These are phyloP conservation scores for Acronicta aceris DNA, from an alignment of 2,888 invertebrate genomes.

Conservation along the genomic window DNA sequence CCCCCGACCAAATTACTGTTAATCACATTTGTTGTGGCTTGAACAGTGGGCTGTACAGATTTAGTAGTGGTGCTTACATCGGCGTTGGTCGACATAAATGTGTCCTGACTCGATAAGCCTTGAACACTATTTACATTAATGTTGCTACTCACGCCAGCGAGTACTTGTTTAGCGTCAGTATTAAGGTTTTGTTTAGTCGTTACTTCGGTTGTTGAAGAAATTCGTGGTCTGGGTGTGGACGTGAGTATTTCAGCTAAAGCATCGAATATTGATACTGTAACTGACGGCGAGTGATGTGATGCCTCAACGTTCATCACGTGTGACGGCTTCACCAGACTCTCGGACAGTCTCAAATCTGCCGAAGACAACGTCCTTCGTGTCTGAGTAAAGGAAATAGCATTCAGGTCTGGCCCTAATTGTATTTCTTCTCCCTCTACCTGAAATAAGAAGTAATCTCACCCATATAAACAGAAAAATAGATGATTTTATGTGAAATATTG, in stretches of 20 bases:
- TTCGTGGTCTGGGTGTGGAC: conserved; percentile 84
- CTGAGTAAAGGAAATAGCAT: conserved; percentile 86
- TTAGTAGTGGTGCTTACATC: conserved; percentile 82
- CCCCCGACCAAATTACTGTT: conserved; percentile 83
- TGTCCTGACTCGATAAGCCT: conserved; percentile 75
- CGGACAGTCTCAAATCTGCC: conserved; percentile 85
- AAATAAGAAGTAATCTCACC: conserved; percentile 89
- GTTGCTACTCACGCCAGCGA: conserved; percentile 87
- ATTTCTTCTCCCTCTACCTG: conserved; percentile 89
- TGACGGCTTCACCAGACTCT: conserved; percentile 83
- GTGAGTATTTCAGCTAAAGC: conserved; percentile 89
- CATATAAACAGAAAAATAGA: conserved; percentile 82
- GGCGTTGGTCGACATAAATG: conserved; percentile 70
- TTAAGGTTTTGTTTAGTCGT: conserved; percentile 75
- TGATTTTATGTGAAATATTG: conserved; percentile 55
- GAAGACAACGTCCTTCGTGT: conserved; percentile 85
- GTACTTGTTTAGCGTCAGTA: conserved; percentile 79
- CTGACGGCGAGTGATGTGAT: conserved; percentile 88
- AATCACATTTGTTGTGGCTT: conserved; percentile 84
- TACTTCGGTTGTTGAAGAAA: conserved; percentile 83
- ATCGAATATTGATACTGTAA: conserved; percentile 90
- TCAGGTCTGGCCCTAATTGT: conserved; percentile 86
- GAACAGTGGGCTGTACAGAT: conserved; percentile 86
- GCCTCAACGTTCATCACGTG: conserved; percentile 88
- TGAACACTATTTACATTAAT: conserved; percentile 85